A percentile compares a stretch with the other conserved stretches of the same genome.
phyloP scores from a whole-genome alignment of 2,888 invertebrate species.

The Phyllotreta striolata region DNA sequence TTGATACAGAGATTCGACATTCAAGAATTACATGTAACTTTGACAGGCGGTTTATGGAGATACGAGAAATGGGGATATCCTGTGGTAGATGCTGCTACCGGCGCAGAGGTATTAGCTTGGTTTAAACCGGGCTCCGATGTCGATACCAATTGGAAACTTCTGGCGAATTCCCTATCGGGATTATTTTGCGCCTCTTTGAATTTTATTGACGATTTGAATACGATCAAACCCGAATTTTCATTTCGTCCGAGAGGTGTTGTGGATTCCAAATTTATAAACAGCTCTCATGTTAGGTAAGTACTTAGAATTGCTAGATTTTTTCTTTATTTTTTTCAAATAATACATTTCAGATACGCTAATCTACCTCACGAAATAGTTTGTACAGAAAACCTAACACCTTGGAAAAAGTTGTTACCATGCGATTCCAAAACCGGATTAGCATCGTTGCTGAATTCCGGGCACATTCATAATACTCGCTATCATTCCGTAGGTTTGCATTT shows the following conservation, averaged over 20 bases:
- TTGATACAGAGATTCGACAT: constrained; percentile 84
- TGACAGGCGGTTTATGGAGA: constrained; percentile 95
- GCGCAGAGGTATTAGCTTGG: constrained; percentile 95
- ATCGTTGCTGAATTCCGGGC: constrained; percentile 86
- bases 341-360: constrained; percentile 76
- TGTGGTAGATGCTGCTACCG: constrained; percentile 86
- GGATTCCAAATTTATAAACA: constrained; percentile 58
- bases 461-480: constrained; percentile 91
- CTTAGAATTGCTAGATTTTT: background rate
- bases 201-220: constrained; percentile 87
- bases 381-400: constrained; percentile 98
- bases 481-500: constrained; percentile 90
- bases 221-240: constrained; percentile 82
- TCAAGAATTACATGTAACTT: constrained; percentile 87
- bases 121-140: constrained; percentile 77
- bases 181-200: constrained; percentile 96
- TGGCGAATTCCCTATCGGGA: constrained; percentile 92
- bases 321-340: too few relatives aligned
- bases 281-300: constrained; percentile 54
- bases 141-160: constrained; percentile 85
- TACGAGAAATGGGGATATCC: constrained; percentile 96
- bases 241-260: constrained; percentile 78
- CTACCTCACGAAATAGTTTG: constrained; percentile 96
- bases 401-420: constrained; percentile 97
- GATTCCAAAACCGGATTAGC: constrained; percentile 88